Conservation (phyloP, 2,888 invertebrate species). For the Aquatica leii region DNA sequence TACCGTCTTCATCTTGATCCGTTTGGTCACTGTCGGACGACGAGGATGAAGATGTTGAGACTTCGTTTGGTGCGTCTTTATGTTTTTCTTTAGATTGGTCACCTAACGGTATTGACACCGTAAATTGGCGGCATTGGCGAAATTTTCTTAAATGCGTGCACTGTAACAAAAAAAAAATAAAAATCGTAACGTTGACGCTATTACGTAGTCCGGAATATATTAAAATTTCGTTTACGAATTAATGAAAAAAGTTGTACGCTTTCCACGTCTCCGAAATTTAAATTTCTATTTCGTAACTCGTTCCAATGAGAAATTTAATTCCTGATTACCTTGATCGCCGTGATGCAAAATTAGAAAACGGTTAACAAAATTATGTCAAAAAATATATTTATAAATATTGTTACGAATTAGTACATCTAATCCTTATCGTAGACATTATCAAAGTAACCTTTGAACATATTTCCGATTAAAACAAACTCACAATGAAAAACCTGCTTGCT, state of each 20-base stretch:
- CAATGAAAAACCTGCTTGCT: not conserved
- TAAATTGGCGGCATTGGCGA: conserved; percentile 47
- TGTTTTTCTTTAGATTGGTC: conserved; percentile 43
- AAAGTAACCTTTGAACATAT: conserved; percentile 7
- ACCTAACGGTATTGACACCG: conserved; percentile 41
- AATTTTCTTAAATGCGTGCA: conserved; percentile 45
- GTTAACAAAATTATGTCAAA: no score
- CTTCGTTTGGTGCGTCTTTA: conserved; percentile 39
- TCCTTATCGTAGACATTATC: conserved; percentile 1
- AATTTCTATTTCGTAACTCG: no score
- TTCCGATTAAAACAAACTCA: not conserved
- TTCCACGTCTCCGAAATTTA: no score
- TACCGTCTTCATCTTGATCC: conserved; percentile 57
- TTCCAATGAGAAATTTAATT: no score
- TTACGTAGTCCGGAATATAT: no score
- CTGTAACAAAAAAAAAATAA: conserved; percentile 38
- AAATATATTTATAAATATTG: no score
- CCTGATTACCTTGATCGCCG: no score
- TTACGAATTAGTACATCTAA: not conserved
- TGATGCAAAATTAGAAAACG: no score
- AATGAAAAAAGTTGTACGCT: no score
- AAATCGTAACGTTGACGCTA: no score
- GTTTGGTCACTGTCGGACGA: conserved; percentile 53
- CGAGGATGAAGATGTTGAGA: conserved; percentile 35
- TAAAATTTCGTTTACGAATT: no score